A percentile compares a stretch with the other conserved stretches of the same genome.
Conservation (phyloP, 2,888 invertebrate species). For the Andrena flavipes region DNA sequence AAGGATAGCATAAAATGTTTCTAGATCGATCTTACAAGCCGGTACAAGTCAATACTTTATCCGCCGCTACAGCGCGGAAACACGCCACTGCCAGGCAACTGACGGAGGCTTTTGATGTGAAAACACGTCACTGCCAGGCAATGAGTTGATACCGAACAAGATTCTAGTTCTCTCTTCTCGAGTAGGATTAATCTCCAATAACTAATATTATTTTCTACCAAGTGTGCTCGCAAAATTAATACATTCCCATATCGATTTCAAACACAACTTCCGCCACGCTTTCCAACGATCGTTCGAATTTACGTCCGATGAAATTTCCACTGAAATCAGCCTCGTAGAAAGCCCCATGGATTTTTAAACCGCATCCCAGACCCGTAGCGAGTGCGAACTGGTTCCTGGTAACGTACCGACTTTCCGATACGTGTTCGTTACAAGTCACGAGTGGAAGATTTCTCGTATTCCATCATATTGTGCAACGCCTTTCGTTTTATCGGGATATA, state of each 20-base stretch:
- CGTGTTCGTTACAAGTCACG: slow-evolving; percentile 8
- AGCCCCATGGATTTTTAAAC: slow-evolving; percentile 9
- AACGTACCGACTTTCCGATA: slow-evolving; percentile 9
- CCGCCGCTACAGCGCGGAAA: too few relatives aligned
- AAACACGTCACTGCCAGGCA: too few relatives aligned
- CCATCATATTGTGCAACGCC: not conserved
- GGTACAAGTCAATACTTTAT: too few relatives aligned
- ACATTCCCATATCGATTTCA: not conserved
- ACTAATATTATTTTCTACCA: not conserved
- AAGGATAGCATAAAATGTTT: too few relatives aligned
- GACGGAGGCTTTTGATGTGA: too few relatives aligned
- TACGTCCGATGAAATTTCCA: not conserved
- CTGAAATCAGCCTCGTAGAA: not conserved
- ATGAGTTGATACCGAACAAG: not conserved
- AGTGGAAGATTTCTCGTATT: slow-evolving; percentile 5
- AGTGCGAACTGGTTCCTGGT: slow-evolving; percentile 20
- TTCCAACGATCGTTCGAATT: not conserved
- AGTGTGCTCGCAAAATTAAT: not conserved
- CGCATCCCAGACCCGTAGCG: not conserved
- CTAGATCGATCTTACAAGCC: too few relatives aligned
- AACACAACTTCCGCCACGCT: not conserved
- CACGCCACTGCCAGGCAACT: too few relatives aligned
- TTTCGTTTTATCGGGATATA: not conserved
- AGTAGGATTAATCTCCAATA: slow-evolving; percentile 13
- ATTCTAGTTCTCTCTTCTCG: not conserved